phyloP scores from a whole-genome alignment of 2,888 invertebrate species.

The Allygus modestus region DNA sequence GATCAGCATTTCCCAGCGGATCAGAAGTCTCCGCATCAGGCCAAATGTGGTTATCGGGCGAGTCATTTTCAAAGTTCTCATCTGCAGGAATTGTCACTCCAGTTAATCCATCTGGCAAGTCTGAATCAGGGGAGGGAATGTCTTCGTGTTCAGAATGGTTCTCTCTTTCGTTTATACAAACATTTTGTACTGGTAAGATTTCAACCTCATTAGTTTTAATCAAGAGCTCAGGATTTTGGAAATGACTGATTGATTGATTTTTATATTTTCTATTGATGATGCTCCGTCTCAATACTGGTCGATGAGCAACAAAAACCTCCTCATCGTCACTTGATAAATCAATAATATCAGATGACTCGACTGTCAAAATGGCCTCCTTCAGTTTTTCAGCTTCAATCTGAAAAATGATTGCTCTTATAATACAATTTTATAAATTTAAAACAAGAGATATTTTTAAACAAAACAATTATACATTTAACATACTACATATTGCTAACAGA shows the following conservation, averaged over 20 bases:
- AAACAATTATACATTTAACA: too few relatives aligned
- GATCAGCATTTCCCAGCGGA: constrained; percentile 1
- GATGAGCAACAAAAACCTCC: constrained; percentile 3
- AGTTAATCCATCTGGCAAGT: constrained; percentile 14
- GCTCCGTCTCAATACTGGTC: background rate
- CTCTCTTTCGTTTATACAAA: background rate
- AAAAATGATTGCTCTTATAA: background rate
- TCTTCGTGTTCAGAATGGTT: background rate
- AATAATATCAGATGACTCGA: constrained; percentile 18
- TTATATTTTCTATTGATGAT: background rate
- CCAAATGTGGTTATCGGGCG: background rate
- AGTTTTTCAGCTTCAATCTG: constrained; percentile 41
- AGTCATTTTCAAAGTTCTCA: background rate
- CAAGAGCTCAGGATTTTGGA: constrained; percentile 12
- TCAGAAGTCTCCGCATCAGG: background rate
- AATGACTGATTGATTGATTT: background rate
- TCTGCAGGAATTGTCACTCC: constrained; percentile 6
- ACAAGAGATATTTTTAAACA: too few relatives aligned
- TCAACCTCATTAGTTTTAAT: constrained; percentile 41
- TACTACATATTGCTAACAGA: too few relatives aligned
- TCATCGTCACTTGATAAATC: constrained; percentile 55
- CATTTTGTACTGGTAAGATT: constrained; percentile 30
- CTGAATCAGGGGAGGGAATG: background rate
- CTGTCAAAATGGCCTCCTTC: background rate
- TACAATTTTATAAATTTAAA: too few relatives aligned